Evolutionary conservation across 2,888 invertebrate genomes (phyloP), one percentile per base, ranked within the genome.

Genomic region (Galeruca laticollis): DNA sequence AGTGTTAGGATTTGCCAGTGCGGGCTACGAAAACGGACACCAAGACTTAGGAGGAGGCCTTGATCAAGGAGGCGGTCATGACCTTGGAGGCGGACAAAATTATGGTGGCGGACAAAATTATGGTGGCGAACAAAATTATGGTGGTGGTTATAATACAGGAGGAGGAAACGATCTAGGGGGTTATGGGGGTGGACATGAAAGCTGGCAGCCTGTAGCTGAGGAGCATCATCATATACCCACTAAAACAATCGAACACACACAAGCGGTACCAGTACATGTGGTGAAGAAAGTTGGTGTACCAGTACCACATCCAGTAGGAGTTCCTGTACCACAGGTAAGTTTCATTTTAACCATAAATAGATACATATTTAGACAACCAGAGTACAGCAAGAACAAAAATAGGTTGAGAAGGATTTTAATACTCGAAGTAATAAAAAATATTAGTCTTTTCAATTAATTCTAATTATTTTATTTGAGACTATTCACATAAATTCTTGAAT

Each of bases 211-310:
- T 10, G 76, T 82, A 85, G 72, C 88, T 77, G 88, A 89, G 35
- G 75, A 76, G 20, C 87, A 79, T 80, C 88, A 89, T 73, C 81
- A 85, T 57, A 82, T 85, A 21, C 86, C 86, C n/a, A 86, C 86
- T 57, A 89, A 91, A 10, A 90, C 92, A 81, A 87, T 91, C 35
- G 92, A 92, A 79, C 88, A 90, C 84, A 90, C 91, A 0, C 90
- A 91, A 82, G 91, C 91, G 1, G 90, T 92, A 76, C 91, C 91
- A 56, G 89, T 91, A 59, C 91, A 90, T 5, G 90, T 92, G 68
- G 88, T 92, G 72, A 92, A 92, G 85, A 92, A 92, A 86, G 88
- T 92, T 74, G 92, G 91, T 0, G 89, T 92, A 13, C 91, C 92
- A n/a, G 89, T 92, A 59, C 93, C 92, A 0, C 92, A 93, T 79